Evolutionary conservation across 2,113 vertebrate species (phyloP), one percentile per base, ranked within the genome.

Genomic region (Cettia cetti): DNA sequence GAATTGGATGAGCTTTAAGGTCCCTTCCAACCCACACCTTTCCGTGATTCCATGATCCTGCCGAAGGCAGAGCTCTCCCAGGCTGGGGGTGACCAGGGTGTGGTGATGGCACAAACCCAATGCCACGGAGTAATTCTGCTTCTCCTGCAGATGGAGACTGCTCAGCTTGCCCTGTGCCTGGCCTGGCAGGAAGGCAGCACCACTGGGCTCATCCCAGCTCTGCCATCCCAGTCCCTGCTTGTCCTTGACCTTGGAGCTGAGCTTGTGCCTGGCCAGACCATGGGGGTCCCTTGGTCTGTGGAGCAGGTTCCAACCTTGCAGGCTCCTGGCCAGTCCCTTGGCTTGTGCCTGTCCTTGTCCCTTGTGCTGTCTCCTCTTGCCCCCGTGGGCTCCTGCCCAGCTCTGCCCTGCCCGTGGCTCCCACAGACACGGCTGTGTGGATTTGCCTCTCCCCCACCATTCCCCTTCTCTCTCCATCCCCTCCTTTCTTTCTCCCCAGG

Each of bases 401-500:
- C 49, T 22, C 49, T 39, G 65, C 26, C 6, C 22, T 39, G 45
- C 49, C 77, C 0, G 0, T 26, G 31, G 28, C 81, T 93, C 74
- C 61, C 28, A 5, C 22, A 8, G 56, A 42, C 60, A 31, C 0
- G 0, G 18, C 86, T 80, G 8, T 91, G 84, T 50, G 40, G 86
- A 61, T 89, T 89, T 90, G 33, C 37, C 39, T 78, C 66, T 69
- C 5, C 26, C 22, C 66, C 1, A 0, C n/a, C 49, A 17, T 64
- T 82, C 85, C 82, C 88, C 59, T 82, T 90, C 85, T 95, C 59
- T 94, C 94, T 96, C 95, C 90, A 85, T 93, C 49, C 94, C 93
- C 90, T 81, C 90, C 63, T 95, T 50, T 96, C 59, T 94, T 94
- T 97, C 93, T 97, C 92, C 97, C 95, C 98, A 99, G 99, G 98